phyloP scores from a whole-genome alignment of 2,888 invertebrate species.

The Temnothorax ravouxi region DNA sequence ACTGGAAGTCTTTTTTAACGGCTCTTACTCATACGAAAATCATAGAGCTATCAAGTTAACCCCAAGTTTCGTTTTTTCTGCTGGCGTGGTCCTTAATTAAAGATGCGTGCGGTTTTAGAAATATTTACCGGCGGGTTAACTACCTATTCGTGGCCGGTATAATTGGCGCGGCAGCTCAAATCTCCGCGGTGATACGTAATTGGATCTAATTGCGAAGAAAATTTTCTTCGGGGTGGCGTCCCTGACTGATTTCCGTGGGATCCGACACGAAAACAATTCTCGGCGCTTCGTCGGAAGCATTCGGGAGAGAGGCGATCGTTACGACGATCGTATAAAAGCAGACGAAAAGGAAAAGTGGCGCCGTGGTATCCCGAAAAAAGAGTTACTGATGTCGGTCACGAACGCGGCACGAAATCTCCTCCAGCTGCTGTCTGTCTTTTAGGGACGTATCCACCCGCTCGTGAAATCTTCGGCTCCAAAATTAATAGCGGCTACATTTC shows the following conservation, averaged over 20 bases:
- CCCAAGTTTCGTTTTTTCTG: conserved; percentile 44
- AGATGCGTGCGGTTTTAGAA: conserved; percentile 55
- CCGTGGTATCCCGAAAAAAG: conserved; percentile 62
- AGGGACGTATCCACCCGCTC: conserved; percentile 61
- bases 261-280: conserved; percentile 43
- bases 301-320: conserved; percentile 32
- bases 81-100: conserved; percentile 51
- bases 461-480: conserved; percentile 70
- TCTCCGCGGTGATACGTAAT: conserved; percentile 55
- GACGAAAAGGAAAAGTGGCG: conserved; percentile 54
- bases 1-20: conserved; percentile 6
- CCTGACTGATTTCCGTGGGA: conserved; percentile 57
- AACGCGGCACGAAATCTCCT: conserved; percentile 72
- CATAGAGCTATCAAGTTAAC: conserved; percentile 53
- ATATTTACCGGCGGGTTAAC: conserved; percentile 51
- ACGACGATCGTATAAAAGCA: conserved; percentile 46
- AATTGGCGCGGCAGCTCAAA: conserved; percentile 45
- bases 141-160: conserved; percentile 51
- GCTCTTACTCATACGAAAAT: conserved; percentile 36
- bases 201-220: conserved; percentile 61
- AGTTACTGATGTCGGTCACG: conserved; percentile 78
- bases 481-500: conserved; percentile 72
- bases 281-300: conserved; percentile 11
- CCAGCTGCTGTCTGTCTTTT: conserved; percentile 71
- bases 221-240: conserved; percentile 53